Evolutionary conservation across 2,888 invertebrate species (phyloP), one percentile per base, ranked within the genome.

Genomic region (Drosophila basisetae): DNA sequence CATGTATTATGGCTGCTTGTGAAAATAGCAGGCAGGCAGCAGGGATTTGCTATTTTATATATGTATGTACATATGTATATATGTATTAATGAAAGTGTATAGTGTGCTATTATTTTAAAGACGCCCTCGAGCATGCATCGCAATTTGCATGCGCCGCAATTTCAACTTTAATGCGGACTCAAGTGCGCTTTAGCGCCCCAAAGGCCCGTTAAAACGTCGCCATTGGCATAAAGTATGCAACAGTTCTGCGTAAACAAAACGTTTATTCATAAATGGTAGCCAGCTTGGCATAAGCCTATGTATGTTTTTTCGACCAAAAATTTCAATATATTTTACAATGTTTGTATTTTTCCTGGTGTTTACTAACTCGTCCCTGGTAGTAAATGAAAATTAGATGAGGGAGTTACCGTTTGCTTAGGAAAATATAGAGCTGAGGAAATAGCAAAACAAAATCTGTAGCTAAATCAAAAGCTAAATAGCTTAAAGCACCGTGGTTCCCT

Each of bases 121-220:
- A 68, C 58, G 50, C 78, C 83, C 78, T 37, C n/a, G 83, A 80
- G 80, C 58, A 68, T 61, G 80, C 71, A 68, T 11, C 52, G 53
- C 62, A 77, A 85, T 88, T 88, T 88, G 73, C 80, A 82, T 82
- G 70, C 54, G 54, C 54, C 69, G 37, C 75, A 62, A 63, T 49
- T 66, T 81, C 31, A 58, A 60, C 73, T 76, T 73, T 81, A 76
- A 89, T 81, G 72, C 67, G 31, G 58, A 68, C 59, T 55, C 56
- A 49, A 61, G 67, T 65, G 64, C 64, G 35, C 18, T 22, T 13
- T 0, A 25, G 22, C 25, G 39, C 4, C 18, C 61, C 55, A 59
- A 25, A 61, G 18, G 47, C 61, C 47, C 66, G 66, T 85, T 56
- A 39, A 77, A 73, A 71, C 53, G 55, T 35, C 62, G 35, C 30